phyloP scores from a whole-genome alignment of 37 sponge, comb jelly and placozoan genomes.

The Ephydatia muelleri region DNA sequence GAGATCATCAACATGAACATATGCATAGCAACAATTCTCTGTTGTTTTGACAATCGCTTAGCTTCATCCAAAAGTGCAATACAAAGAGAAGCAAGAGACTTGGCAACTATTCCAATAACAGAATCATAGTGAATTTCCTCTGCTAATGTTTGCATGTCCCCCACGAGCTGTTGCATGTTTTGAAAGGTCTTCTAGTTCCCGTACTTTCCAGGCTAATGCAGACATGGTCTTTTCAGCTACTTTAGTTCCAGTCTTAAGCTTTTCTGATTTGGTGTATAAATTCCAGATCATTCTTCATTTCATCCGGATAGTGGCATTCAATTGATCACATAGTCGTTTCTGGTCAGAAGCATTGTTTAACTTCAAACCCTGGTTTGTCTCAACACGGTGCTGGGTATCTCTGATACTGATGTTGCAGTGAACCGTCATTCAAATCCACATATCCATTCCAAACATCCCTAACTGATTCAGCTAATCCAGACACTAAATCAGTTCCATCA shows the following conservation, averaged over 20 bases:
- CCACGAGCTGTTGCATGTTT: neutral
- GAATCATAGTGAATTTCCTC: slow-evolving; percentile 1
- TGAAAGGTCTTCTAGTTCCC: slow-evolving; percentile 9
- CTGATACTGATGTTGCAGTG: neutral
- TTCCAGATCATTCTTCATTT: no score
- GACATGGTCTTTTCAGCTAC: neutral
- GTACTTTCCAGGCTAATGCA: slow-evolving; percentile 12
- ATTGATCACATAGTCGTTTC: no score
- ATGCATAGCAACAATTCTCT: no score
- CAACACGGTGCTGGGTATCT: neutral
- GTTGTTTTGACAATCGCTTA: no score
- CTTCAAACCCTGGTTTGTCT: neutral
- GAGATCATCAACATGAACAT: no score
- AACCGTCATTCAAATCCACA: slow-evolving; percentile 16
- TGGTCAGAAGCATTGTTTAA: neutral
- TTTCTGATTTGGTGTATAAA: no score
- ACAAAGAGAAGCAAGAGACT: neutral
- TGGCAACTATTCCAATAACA: neutral
- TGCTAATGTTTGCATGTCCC: neutral
- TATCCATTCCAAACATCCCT: slow-evolving; percentile 20
- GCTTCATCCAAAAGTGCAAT: no score
- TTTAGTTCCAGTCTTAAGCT: neutral
- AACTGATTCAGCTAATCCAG: slow-evolving; percentile 20
- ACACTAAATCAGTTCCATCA: slow-evolving; percentile 28
- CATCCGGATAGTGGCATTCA: no score